These are phyloP conservation scores for Spilarctia lutea DNA, from an alignment of 2,888 invertebrate species.

Conservation along the genomic window DNA sequence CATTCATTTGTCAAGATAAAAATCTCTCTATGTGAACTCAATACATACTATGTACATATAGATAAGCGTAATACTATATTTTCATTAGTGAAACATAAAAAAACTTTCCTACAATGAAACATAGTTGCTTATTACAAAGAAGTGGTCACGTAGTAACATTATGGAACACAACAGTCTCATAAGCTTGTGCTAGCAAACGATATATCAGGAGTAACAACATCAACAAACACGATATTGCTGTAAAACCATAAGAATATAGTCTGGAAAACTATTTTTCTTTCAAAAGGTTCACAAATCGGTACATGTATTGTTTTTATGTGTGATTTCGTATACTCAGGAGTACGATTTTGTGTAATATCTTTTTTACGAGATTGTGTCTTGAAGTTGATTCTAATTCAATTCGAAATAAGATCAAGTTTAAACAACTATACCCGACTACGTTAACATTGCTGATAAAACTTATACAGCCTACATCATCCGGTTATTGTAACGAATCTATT, in stretches of 20 bases:
- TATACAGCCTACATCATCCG: no score
- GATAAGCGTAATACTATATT: not conserved
- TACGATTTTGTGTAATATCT: not conserved
- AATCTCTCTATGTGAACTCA: not conserved
- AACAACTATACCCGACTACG: no score
- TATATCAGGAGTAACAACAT: slow-evolving; percentile 13
- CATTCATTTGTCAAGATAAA: not conserved
- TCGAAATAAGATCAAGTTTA: not conserved
- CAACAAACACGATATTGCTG: slow-evolving; percentile 2
- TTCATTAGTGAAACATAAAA: not conserved
- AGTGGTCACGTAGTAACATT: slow-evolving; percentile 14
- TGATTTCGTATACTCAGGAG: not conserved
- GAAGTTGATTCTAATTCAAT: not conserved
- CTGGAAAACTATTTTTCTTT: not conserved
- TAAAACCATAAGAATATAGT: not conserved
- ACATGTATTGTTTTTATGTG: not conserved
- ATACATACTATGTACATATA: not conserved
- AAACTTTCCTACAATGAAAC: not conserved
- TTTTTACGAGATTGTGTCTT: not conserved
- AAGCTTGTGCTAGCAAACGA: slow-evolving; percentile 18
- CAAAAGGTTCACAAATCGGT: not conserved
- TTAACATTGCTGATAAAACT: no score
- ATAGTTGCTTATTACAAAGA: slow-evolving; percentile 10
- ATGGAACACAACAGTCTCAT: slow-evolving; percentile 9
- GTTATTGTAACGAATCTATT: no score